phyloP scores from a whole-genome alignment of 2,113 vertebrate genomes.

The Rattus norvegicus region GRCr8 NC_086026.1:90580001-90580500 shows the following conservation, averaged over 20 bases:
- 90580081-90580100: background rate
- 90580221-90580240: background rate
- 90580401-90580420: background rate
- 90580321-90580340: fast-evolving
- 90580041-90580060: background rate
- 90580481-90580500: background rate
- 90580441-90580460: background rate
- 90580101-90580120: background rate
- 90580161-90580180: background rate
- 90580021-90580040: background rate
- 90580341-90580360: fast-evolving
- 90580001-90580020: background rate
- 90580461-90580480: background rate
- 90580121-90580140: background rate
- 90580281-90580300: background rate
- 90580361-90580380: background rate
- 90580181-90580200: background rate
- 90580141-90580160: background rate
- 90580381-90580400: background rate
- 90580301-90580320: background rate
- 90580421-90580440: background rate
- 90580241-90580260: background rate
- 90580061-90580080: background rate
- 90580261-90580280: background rate
- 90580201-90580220: background rate